Evolutionary conservation across 2,888 invertebrate species (phyloP), one percentile per base, ranked within the genome.

Genomic region (Gymnoscelis rufifasciata): DNA sequence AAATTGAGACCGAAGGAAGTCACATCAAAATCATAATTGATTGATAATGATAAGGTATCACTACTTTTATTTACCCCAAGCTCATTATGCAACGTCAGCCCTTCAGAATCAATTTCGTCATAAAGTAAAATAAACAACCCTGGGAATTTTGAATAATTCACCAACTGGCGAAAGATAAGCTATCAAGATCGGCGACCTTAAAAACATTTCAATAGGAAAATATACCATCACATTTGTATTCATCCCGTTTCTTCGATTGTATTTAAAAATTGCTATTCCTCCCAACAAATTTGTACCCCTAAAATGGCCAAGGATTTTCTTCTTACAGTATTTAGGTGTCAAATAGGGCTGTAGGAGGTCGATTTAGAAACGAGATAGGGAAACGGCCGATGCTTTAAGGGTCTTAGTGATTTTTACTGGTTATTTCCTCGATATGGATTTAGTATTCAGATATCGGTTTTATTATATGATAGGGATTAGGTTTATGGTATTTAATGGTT

Each of bases 241-340:
- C 15, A 33, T 11, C 35, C 10, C 31, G 10, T 19, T 19, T 35
- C 11, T 7, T 35, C 1, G 19, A 10, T 4, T n/a, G 6, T n/a
- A 33, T 33, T 31, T 27, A 13, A 39, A 37, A 39, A 47, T 26
- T 42, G 38, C 45, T 36, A 27, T 39, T 7, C 29, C 30, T 39
- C 12, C 23, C n/a, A 40, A 31, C 37, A 39, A 26, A 44, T 31
- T 3, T 26, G 12, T 10, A 8, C 33, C 52, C 47, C 28, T 47
- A 46, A 64, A 62, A 59, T 66, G 62, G 64, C 71, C 64, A 63
- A 65, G 71, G 76, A 75, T 79, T 78, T 19, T 64, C 59, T 60
- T 60, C 65, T 69, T 66, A 70, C 71, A 75, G 71, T 75, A 73
- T 77, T 76, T 71, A 73, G 73, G 74, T 79, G 78, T 77, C 80